Conservation (phyloP, 2,113 vertebrate genomes). For the Lepisosteus oculatus region DNA sequence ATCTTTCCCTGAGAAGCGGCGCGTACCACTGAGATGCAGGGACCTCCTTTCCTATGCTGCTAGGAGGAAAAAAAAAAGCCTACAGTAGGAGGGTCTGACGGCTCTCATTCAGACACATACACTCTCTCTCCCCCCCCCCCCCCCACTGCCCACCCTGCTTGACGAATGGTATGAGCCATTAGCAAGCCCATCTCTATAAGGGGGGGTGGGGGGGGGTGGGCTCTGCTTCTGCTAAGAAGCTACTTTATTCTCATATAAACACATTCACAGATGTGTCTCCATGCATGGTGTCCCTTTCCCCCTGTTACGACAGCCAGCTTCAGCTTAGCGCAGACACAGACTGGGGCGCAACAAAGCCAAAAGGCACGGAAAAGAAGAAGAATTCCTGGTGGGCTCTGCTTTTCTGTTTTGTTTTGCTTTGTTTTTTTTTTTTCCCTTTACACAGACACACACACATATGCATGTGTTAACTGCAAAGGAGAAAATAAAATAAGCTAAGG, state of each 20-base stretch:
- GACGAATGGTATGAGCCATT: slow-evolving; percentile 82
- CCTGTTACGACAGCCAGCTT: slow-evolving; percentile 38
- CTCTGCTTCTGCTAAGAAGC: slow-evolving; percentile 66
- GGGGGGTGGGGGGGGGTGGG: slow-evolving; percentile 66
- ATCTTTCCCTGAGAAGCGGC: slow-evolving; percentile 23
- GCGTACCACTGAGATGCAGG: slow-evolving; percentile 17
- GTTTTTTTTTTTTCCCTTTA: too few relatives aligned
- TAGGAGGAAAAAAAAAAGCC: neutral
- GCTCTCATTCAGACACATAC: neutral
- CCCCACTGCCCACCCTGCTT: slow-evolving; percentile 72
- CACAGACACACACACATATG: too few relatives aligned
- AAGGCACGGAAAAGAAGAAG: slow-evolving; percentile 23
- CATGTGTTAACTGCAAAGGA: slow-evolving; percentile 7
- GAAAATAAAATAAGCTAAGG: slow-evolving; percentile 17
- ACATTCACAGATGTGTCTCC: slow-evolving; percentile 72
- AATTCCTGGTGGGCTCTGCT: neutral
- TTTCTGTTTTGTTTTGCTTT: too few relatives aligned
- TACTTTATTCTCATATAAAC: slow-evolving; percentile 70
- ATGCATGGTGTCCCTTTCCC: slow-evolving; percentile 51
- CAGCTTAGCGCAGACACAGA: slow-evolving; percentile 30
- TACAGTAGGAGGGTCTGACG: neutral
- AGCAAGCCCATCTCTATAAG: slow-evolving; percentile 63
- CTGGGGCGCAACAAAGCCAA: slow-evolving; percentile 28
- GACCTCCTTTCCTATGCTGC: neutral
- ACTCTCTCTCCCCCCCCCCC: slow-evolving; percentile 16